Evolutionary conservation across 2,888 invertebrate genomes (phyloP).

Genomic region (Pristionchus exspectatus): DNA sequence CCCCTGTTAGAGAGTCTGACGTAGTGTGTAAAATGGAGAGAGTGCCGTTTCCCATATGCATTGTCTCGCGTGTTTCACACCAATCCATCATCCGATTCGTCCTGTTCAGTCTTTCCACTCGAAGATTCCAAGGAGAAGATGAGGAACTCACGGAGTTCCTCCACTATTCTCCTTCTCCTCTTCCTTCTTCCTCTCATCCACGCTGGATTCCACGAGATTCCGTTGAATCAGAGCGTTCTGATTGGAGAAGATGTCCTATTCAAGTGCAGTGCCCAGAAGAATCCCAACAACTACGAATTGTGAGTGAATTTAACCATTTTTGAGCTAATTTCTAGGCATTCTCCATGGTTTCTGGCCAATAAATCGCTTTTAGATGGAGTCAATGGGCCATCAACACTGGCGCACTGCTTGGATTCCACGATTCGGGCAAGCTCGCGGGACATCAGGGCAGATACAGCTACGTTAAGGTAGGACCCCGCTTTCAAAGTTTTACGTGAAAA

Average conservation of each 20-base stretch:
- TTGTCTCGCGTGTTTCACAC: constrained; percentile 39
- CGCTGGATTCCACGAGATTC: constrained; percentile 55
- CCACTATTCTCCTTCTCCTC: constrained; percentile 18
- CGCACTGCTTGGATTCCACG: constrained; percentile 71
- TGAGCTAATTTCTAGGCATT: neutral
- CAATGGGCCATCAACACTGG: constrained; percentile 77
- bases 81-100: constrained; percentile 19
- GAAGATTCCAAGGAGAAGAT: neutral
- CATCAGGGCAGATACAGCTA: constrained; percentile 76
- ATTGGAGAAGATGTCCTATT: constrained; percentile 71
- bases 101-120: constrained; percentile 11
- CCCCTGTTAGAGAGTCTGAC: neutral
- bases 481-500: neutral
- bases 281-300: constrained; percentile 61
- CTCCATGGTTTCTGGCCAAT: neutral
- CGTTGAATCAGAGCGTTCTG: constrained; percentile 62
- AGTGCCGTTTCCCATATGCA: neutral
- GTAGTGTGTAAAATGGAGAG: neutral
- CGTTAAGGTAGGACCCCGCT: constrained; percentile 60
- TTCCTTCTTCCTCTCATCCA: constrained; percentile 46
- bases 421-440: constrained; percentile 70
- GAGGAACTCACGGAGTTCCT: constrained; percentile 30
- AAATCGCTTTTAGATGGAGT: constrained; percentile 63
- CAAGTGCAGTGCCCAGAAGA: constrained; percentile 69
- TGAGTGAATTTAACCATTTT: constrained; percentile 48